Percentiles rank a stretch among this genome's conserved stretches.
Conservation (phyloP, 2,113 vertebrate genomes). For the Gallinago undulata region DNA sequence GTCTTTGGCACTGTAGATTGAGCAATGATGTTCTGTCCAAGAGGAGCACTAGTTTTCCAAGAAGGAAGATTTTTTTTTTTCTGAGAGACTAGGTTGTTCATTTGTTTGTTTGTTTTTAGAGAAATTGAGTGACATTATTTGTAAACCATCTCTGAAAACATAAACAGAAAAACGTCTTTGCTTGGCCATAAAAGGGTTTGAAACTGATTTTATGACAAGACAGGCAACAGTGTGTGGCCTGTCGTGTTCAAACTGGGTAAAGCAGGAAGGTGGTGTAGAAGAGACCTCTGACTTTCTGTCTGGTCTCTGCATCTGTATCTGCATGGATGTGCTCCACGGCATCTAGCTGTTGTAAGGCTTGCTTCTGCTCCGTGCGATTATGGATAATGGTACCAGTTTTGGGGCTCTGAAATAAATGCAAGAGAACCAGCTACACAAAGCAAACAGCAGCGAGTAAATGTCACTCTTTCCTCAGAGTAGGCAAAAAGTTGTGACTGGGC, state of each 20-base stretch:
- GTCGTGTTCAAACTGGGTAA: background rate
- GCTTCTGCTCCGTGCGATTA: background rate
- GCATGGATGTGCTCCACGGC: fast-evolving
- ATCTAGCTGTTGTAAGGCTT: background rate
- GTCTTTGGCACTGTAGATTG: background rate
- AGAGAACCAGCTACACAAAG: background rate
- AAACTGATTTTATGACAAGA: background rate
- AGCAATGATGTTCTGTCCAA: background rate
- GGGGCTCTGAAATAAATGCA: background rate
- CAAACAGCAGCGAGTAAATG: background rate
- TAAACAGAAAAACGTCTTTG: background rate
- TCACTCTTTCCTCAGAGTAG: background rate
- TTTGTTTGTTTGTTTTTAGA: background rate
- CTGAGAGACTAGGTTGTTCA: background rate
- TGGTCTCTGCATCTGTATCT: background rate
- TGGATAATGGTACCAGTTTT: background rate
- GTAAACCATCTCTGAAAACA: background rate
- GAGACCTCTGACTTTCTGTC: background rate
- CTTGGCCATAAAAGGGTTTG: background rate
- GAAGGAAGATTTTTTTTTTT: background rate
- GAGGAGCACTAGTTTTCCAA: background rate
- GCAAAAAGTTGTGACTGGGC: background rate
- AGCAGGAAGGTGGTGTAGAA: background rate
- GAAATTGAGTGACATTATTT: background rate
- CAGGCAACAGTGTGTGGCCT: background rate